A percentile compares a stretch with the other conserved stretches of the same genome.
phyloP scores from a whole-genome alignment of 2,113 vertebrate species.

The Gobiocypris rarus region DNA sequence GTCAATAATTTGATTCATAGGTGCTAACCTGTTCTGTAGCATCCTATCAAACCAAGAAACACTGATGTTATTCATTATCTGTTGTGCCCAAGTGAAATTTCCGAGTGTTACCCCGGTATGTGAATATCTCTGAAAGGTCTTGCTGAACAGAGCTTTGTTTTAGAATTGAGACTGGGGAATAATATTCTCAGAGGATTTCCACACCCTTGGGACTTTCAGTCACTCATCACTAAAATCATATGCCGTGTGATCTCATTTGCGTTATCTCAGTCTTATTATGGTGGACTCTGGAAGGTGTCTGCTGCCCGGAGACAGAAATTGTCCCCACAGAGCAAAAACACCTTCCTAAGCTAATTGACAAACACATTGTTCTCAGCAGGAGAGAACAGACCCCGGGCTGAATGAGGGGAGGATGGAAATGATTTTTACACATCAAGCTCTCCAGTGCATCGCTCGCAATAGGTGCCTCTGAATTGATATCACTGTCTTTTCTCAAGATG shows the following conservation, averaged over 20 bases:
- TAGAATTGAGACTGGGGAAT: conserved; percentile 3
- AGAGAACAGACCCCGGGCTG: conserved; percentile 45
- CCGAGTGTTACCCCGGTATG: background rate
- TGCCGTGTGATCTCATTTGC: conserved; percentile 11
- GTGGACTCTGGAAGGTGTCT: conserved; percentile 34
- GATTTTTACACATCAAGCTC: conserved; percentile 29
- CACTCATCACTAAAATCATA: conserved; percentile 34
- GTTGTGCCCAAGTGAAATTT: background rate
- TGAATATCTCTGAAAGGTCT: conserved; percentile 2
- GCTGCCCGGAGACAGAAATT: conserved; percentile 33
- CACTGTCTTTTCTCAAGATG: conserved; percentile 34
- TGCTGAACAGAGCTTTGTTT: background rate
- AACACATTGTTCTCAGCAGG: conserved; percentile 53
- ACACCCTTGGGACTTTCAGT: conserved; percentile 14
- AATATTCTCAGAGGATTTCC: conserved; percentile 9
- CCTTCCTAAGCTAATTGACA: conserved; percentile 57
- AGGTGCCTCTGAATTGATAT: conserved; percentile 15
- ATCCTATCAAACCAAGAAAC: conserved; percentile 3
- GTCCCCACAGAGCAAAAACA: conserved; percentile 47
- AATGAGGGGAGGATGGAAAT: conserved; percentile 32
- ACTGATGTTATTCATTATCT: conserved; percentile 23
- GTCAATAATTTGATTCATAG: background rate
- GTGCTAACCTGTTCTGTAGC: background rate
- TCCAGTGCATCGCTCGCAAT: conserved; percentile 10
- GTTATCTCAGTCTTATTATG: conserved; percentile 40